These are phyloP conservation scores for Rhingia campestris DNA, from an alignment of 2,888 invertebrate species.

Conservation along the genomic window DNA sequence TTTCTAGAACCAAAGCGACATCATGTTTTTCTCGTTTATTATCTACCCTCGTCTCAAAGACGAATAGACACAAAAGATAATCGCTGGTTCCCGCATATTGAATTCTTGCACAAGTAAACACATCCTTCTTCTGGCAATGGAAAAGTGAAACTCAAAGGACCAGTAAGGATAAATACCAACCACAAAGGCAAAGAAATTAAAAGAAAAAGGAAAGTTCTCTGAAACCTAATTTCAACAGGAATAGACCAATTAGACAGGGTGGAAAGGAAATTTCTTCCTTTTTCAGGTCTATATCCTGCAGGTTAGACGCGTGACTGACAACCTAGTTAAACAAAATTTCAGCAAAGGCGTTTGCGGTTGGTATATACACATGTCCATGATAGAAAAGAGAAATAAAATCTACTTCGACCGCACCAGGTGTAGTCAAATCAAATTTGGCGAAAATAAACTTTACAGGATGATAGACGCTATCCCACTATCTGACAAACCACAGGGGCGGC, in stretches of 20 bases:
- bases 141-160: slow-evolving; percentile 1
- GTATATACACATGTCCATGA: background rate
- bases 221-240: slow-evolving; percentile 37
- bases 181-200: slow-evolving; percentile 4
- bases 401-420: background rate
- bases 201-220: background rate
- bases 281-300: slow-evolving; percentile 34
- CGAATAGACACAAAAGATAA: slow-evolving; percentile 25
- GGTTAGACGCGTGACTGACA: slow-evolving; percentile 50
- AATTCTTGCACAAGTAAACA: slow-evolving; percentile 36
- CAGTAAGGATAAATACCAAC: background rate
- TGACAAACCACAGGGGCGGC: background rate
- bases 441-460: slow-evolving; percentile 33
- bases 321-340: slow-evolving; percentile 24
- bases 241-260: slow-evolving; percentile 11
- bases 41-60: slow-evolving; percentile 15
- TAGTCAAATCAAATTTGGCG: slow-evolving; percentile 38
- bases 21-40: background rate
- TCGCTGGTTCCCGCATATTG: slow-evolving; percentile 48
- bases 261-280: background rate
- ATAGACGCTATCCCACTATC: background rate
- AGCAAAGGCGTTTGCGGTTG: background rate
- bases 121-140: background rate
- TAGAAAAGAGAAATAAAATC: background rate
- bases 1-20: background rate